These are phyloP conservation scores for Sycophila texana DNA, from an alignment of 2,888 invertebrate species.

Conservation along the genomic window DNA sequence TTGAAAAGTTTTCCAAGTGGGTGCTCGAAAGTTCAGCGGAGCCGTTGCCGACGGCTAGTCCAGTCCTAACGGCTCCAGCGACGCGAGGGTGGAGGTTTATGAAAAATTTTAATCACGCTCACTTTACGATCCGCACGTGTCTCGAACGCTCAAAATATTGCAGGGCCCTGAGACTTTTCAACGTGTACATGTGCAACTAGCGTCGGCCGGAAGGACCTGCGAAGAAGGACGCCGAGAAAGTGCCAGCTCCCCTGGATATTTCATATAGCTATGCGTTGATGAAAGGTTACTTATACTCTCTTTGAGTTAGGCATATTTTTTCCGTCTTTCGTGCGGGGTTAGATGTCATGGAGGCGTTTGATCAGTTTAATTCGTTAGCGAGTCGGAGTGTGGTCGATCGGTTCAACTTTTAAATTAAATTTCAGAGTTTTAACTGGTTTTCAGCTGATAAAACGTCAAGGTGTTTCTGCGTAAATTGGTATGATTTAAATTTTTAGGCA, in stretches of 20 bases:
- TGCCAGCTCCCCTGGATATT: neutral
- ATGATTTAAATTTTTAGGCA: no score
- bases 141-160: slow-evolving; percentile 45
- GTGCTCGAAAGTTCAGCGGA: slow-evolving; percentile 60
- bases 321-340: neutral
- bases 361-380: no score
- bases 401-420: no score
- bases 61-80: neutral
- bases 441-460: no score
- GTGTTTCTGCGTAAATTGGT: no score
- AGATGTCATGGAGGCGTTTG: no score
- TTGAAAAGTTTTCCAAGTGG: slow-evolving; percentile 63
- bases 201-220: neutral
- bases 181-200: neutral
- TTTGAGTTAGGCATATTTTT: neutral
- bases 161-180: slow-evolving; percentile 1
- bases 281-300: neutral
- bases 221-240: neutral
- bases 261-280: neutral
- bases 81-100: neutral
- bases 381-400: no score
- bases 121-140: slow-evolving; percentile 56
- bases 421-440: no score
- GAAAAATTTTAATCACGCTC: slow-evolving; percentile 60
- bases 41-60: neutral